phyloP scores from a whole-genome alignment of 2,113 vertebrate species.

The Acanthisitta chloris region DNA sequence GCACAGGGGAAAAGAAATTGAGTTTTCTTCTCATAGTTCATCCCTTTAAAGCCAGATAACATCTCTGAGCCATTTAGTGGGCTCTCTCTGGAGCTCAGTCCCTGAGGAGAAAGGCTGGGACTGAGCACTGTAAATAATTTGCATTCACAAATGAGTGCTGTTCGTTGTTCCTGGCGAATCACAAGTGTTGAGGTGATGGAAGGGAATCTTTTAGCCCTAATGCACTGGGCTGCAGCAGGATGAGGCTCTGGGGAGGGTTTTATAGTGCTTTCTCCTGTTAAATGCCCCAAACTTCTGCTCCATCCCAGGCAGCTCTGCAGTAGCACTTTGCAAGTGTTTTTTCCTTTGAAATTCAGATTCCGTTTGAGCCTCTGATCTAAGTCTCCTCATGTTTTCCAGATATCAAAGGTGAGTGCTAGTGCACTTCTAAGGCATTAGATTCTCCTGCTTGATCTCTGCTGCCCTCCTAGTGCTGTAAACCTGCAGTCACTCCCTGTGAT shows the following conservation, averaged over 20 bases:
- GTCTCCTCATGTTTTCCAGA: not conserved
- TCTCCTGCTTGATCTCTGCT: not conserved
- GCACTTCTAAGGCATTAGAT: not conserved
- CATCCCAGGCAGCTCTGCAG: not conserved
- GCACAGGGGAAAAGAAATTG: not conserved
- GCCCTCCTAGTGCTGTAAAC: not conserved
- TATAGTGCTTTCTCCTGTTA: not conserved
- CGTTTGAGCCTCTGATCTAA: not conserved
- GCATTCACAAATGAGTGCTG: not conserved
- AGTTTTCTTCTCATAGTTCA: slow-evolving; percentile 24
- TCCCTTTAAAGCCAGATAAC: slow-evolving; percentile 29
- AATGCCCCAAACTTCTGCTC: not conserved
- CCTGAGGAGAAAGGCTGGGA: not conserved
- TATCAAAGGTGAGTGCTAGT: not conserved
- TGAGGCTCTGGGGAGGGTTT: not conserved
- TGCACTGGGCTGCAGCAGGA: not conserved
- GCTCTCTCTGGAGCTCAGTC: not conserved
- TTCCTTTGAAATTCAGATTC: not conserved
- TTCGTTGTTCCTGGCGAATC: not conserved
- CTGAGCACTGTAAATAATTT: slow-evolving; percentile 10
- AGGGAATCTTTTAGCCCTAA: not conserved
- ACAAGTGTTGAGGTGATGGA: not conserved
- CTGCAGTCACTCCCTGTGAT: not conserved
- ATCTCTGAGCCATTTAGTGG: slow-evolving; percentile 16
- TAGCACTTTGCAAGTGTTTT: not conserved